Conservation (phyloP, 2,797 vertebrate genomes). For the Sciaenops ocellatus region DNA sequence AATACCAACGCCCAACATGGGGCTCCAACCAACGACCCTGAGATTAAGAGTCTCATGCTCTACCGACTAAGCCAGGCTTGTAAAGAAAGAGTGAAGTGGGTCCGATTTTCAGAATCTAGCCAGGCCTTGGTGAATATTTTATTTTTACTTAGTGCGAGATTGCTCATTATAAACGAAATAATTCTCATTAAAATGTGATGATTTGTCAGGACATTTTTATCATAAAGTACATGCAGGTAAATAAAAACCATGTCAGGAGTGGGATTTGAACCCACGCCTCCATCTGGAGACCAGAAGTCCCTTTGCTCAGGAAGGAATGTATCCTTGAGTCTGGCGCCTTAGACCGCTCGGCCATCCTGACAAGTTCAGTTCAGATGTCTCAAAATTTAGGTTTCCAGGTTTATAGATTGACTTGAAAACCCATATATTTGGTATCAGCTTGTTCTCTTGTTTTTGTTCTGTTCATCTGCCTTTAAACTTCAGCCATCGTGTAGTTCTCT, state of each 20-base stretch:
- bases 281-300: constrained; percentile 40
- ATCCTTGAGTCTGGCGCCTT: constrained; percentile 28
- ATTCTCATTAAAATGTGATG: too few species aligned
- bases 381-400: not conserved
- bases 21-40: constrained; percentile 69
- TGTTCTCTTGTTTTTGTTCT: not conserved
- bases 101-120: too few species aligned
- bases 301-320: not conserved
- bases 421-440: not conserved
- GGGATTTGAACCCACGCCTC: constrained; percentile 55
- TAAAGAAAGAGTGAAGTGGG: too few species aligned
- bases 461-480: too few species aligned
- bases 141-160: too few species aligned
- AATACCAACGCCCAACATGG: constrained; percentile 9
- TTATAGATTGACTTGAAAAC: not conserved
- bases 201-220: not conserved
- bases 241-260: not conserved
- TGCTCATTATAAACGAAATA: too few species aligned
- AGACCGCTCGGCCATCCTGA: constrained; percentile 42
- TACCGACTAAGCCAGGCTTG: constrained; percentile 65
- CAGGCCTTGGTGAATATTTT: too few species aligned
- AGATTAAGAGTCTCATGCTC: constrained; percentile 75
- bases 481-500: not conserved
- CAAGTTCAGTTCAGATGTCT: rapidly evolving
- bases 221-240: not conserved